Percentiles rank a stretch among this genome's conserved stretches.
These are phyloP conservation scores for Pipa parva DNA, from an alignment of 2,113 vertebrate species.

Conservation along the genomic window DNA sequence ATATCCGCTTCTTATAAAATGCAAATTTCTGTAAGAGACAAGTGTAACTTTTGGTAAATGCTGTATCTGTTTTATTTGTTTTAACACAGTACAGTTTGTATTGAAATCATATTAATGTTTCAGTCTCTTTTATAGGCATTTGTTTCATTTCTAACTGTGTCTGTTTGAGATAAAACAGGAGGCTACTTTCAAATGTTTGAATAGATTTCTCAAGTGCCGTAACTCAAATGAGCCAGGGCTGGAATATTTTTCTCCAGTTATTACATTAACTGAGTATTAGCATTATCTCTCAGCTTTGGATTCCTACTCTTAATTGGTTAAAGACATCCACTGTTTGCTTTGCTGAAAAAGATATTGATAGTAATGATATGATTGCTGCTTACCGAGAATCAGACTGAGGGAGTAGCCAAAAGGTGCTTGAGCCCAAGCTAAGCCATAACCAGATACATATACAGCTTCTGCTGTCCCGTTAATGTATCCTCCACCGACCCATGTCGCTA, in stretches of 20 bases:
- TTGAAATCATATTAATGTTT: too few relatives aligned
- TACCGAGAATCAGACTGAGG: constrained; percentile 90
- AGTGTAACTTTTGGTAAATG: too few relatives aligned
- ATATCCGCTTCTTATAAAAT: too few relatives aligned
- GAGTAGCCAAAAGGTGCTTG: constrained; percentile 96
- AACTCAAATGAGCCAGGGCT: neutral
- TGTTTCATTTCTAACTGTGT: too few relatives aligned
- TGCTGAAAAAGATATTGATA: constrained; percentile 31
- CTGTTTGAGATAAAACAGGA: constrained; percentile 12
- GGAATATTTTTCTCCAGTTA: constrained; percentile 20
- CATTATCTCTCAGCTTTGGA: constrained; percentile 15
- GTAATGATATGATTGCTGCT: constrained; percentile 46
- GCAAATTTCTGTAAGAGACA: too few relatives aligned
- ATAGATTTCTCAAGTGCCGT: constrained; percentile 14
- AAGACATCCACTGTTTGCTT: constrained; percentile 9
- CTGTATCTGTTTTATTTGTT: too few relatives aligned
- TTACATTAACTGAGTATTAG: constrained; percentile 8
- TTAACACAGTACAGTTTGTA: too few relatives aligned
- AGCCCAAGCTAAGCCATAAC: constrained; percentile 87
- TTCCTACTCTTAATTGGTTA: constrained; percentile 6
- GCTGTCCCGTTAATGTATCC: constrained; percentile 98
- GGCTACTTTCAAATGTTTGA: constrained; percentile 4
- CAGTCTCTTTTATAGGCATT: too few relatives aligned
- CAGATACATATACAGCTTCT: constrained; percentile 91
- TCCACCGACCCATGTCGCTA: constrained; percentile 97